Percentiles rank a stretch among this genome's conserved stretches.
Evolutionary conservation across 2,113 vertebrate species (phyloP).

Genomic region (Catharus minimus): DNA sequence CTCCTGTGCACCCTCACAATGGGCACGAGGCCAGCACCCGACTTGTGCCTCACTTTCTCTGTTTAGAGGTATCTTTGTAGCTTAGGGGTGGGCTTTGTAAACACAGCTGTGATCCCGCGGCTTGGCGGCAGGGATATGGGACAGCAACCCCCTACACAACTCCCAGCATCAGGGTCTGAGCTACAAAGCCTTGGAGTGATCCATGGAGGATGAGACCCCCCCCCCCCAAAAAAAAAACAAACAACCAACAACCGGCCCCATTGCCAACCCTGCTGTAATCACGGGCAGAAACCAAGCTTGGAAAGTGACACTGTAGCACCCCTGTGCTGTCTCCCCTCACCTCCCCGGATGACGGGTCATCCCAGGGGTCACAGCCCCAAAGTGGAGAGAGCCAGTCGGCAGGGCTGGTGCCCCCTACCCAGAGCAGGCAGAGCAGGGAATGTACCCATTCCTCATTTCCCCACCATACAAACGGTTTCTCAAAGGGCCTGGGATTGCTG

Average conservation of each 20-base stretch:
- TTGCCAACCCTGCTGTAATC: neutral
- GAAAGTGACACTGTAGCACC: neutral
- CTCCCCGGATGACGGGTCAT: fast-evolving
- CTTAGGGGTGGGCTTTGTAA: neutral
- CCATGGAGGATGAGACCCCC: neutral
- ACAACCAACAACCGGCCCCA: neutral
- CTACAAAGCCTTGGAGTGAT: neutral
- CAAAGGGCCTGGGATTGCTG: too few species aligned
- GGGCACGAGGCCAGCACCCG: neutral
- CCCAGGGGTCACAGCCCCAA: neutral
- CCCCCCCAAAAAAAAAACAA: neutral
- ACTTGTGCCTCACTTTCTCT: neutral
- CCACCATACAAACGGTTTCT: fast-evolving
- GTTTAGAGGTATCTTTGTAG: neutral
- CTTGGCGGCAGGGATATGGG: neutral
- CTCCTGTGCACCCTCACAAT: fast-evolving
- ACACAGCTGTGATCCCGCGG: neutral
- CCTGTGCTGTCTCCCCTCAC: neutral
- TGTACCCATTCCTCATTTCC: neutral
- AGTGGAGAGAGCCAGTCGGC: fast-evolving
- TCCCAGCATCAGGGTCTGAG: too few species aligned
- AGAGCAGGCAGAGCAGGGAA: neutral
- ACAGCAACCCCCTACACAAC: neutral
- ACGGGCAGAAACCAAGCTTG: neutral
- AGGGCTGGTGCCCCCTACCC: neutral